Evolutionary conservation across 2,888 invertebrate species (phyloP).

Genomic region (Dorcus hopei): DNA sequence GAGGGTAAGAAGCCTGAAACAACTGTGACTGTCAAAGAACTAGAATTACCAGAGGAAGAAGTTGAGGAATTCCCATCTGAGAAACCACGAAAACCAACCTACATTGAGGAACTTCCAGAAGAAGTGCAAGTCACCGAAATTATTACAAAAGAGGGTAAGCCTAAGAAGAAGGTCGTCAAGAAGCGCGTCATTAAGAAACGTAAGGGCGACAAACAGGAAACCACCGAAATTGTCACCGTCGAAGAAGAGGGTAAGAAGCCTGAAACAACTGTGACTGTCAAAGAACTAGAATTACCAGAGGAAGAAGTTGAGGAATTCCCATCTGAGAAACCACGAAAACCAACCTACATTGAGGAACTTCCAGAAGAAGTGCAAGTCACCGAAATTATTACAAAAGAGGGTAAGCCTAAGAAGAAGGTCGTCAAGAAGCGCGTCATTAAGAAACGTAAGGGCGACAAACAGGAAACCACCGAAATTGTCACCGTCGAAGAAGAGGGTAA

Average conservation of each 20-base stretch:
- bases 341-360: slow-evolving; percentile 24
- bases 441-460: slow-evolving; percentile 28
- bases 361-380: slow-evolving; percentile 30
- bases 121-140: slow-evolving; percentile 44
- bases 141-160: slow-evolving; percentile 34
- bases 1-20: slow-evolving; percentile 46
- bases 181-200: slow-evolving; percentile 50
- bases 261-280: slow-evolving; percentile 18
- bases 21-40: slow-evolving; percentile 37
- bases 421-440: slow-evolving; percentile 31
- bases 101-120: slow-evolving; percentile 44
- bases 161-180: slow-evolving; percentile 36
- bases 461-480: slow-evolving; percentile 20
- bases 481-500: slow-evolving; percentile 36
- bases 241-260: slow-evolving; percentile 34
- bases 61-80: slow-evolving; percentile 30
- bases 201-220: slow-evolving; percentile 46
- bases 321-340: slow-evolving; percentile 30
- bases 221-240: slow-evolving; percentile 36
- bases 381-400: slow-evolving; percentile 18
- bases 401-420: slow-evolving; percentile 30
- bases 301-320: slow-evolving; percentile 27
- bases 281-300: slow-evolving; percentile 18
- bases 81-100: slow-evolving; percentile 30
- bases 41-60: slow-evolving; percentile 27